These are phyloP conservation scores for Speoplatyrhinus poulsoni DNA, from an alignment of 2,113 vertebrate genomes.

Conservation along the genomic window DNA sequence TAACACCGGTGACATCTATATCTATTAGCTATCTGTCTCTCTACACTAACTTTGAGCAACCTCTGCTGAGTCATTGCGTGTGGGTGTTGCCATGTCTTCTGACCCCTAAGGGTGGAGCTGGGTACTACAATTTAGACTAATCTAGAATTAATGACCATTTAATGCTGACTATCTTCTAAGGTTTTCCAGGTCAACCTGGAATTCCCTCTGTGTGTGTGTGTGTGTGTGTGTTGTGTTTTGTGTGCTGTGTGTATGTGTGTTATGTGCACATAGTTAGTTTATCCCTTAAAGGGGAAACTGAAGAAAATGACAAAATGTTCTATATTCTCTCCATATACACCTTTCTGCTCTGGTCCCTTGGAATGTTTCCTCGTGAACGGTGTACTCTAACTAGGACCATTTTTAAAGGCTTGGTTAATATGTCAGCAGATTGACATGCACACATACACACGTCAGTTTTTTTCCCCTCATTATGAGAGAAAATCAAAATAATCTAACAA, in stretches of 20 bases:
- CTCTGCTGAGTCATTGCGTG: neutral
- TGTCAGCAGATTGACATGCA: neutral
- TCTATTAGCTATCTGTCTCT: too few relatives aligned
- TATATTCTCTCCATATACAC: neutral
- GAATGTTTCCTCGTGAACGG: neutral
- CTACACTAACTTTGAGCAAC: conserved; percentile 1
- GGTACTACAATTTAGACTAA: conserved; percentile 36
- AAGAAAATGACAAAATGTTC: neutral
- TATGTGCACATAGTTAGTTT: too few relatives aligned
- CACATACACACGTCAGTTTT: neutral
- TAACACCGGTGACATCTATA: too few relatives aligned
- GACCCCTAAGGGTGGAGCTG: conserved; percentile 48
- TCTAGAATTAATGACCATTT: conserved; percentile 62
- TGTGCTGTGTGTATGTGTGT: conserved; percentile 20
- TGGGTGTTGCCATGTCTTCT: conserved; percentile 16
- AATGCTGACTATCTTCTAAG: conserved; percentile 31
- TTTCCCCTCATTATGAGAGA: too few relatives aligned
- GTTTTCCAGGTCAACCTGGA: too few relatives aligned
- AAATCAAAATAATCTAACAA: neutral
- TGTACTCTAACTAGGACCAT: neutral
- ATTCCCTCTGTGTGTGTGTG: too few relatives aligned
- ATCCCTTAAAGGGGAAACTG: too few relatives aligned
- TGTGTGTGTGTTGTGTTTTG: conserved; percentile 32
- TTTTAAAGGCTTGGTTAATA: neutral
- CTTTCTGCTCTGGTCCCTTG: neutral